Evolutionary conservation across 1,140 invertebrate species (phyloP).

Genomic region (Adelges cooleyi): DNA sequence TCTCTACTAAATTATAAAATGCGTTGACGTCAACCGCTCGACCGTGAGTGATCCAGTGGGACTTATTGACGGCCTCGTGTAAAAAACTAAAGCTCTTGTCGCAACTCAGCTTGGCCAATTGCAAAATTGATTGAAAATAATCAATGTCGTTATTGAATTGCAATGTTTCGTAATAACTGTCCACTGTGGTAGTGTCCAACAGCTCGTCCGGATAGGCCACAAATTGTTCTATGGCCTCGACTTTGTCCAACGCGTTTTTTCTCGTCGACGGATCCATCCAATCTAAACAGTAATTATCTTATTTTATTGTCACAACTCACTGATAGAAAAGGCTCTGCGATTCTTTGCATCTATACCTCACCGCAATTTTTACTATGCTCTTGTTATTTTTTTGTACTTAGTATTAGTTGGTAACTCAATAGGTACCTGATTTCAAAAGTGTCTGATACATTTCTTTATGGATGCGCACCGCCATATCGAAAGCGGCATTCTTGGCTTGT

Average conservation of each 20-base stretch:
- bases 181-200: constrained; percentile 30
- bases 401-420: too few species aligned
- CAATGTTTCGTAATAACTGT: neutral
- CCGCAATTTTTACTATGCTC: too few species aligned
- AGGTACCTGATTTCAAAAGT: constrained; percentile 38
- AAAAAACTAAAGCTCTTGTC: neutral
- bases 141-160: neutral
- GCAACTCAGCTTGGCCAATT: neutral
- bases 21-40: constrained; percentile 44
- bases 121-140: neutral
- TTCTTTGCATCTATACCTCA: too few species aligned
- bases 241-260: constrained; percentile 45
- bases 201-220: constrained; percentile 51
- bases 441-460: constrained; percentile 45
- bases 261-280: constrained; percentile 60
- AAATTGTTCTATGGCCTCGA: constrained; percentile 43
- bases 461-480: constrained; percentile 56
- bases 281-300: too few species aligned
- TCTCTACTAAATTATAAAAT: constrained; percentile 43
- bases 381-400: too few species aligned
- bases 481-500: constrained; percentile 43
- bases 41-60: constrained; percentile 43
- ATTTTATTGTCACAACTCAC: too few species aligned
- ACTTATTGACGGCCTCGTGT: constrained; percentile 40
- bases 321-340: too few species aligned